phyloP scores from a whole-genome alignment of 2,113 vertebrate species.

The Chascanopsetta lugubris region DNA sequence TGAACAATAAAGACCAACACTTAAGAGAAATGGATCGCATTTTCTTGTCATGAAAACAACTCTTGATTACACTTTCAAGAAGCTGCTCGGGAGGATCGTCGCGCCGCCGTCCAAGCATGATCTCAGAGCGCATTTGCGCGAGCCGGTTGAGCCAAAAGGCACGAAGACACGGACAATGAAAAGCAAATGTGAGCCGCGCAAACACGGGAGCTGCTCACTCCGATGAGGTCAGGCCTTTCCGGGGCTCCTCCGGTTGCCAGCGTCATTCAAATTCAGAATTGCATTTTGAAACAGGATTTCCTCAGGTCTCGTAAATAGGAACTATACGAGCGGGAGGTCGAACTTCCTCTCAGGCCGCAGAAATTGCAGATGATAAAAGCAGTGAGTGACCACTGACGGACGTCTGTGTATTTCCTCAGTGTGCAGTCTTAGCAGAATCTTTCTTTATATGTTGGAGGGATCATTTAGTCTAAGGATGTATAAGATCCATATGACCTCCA shows the following conservation, averaged over 20 bases:
- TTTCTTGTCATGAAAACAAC: conserved; percentile 26
- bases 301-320: conserved; percentile 52
- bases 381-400: too few relatives aligned
- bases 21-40: conserved; percentile 37
- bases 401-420: too few relatives aligned
- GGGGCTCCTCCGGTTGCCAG: conserved; percentile 42
- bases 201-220: conserved; percentile 32
- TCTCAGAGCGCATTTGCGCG: conserved; percentile 51
- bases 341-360: neutral
- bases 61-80: conserved; percentile 45
- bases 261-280: conserved; percentile 46
- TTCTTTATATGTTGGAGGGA: too few relatives aligned
- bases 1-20: conserved; percentile 30
- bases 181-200: conserved; percentile 51
- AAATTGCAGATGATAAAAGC: neutral
- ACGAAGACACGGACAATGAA: conserved; percentile 53
- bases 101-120: conserved; percentile 61
- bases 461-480: too few relatives aligned
- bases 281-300: conserved; percentile 40
- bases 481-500: too few relatives aligned
- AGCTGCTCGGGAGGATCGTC: conserved; percentile 47
- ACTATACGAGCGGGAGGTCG: neutral
- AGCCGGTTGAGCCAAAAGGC: conserved; percentile 47
- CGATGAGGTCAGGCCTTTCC: conserved; percentile 48
- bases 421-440: too few relatives aligned